Conservation (phyloP, 2,888 invertebrate genomes). For the Cheilosia urbana region DNA sequence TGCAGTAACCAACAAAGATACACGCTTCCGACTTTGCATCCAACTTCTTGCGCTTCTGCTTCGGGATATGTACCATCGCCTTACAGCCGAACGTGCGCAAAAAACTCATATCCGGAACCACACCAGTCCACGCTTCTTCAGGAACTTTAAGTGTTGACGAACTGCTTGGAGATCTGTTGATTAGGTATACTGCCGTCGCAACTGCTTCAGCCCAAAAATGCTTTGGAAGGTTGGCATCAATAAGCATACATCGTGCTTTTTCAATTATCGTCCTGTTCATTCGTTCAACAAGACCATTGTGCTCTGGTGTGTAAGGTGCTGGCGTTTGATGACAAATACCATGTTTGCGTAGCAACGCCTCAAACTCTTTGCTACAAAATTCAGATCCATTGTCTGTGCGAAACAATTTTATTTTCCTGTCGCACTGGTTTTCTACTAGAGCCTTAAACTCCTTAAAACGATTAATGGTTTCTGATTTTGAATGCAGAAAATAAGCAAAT, state of each 20-base stretch:
- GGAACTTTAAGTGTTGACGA: conserved; percentile 78
- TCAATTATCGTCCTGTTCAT: conserved; percentile 72
- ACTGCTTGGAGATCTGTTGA: background rate
- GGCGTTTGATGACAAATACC: conserved; percentile 42
- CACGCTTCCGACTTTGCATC: conserved; percentile 16
- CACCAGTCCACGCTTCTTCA: conserved; percentile 79
- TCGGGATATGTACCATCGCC: conserved; percentile 63
- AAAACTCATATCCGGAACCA: conserved; percentile 78
- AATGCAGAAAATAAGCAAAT: conserved; percentile 6
- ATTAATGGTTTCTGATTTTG: conserved; percentile 9
- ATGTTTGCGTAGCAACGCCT: background rate
- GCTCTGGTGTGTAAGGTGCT: conserved; percentile 25
- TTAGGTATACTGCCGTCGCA: conserved; percentile 70
- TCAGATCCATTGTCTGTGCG: conserved; percentile 43
- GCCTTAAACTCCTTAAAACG: background rate
- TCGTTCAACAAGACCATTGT: conserved; percentile 32
- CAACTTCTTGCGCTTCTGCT: conserved; percentile 9
- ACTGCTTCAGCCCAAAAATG: conserved; percentile 66
- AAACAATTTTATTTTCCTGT: conserved; percentile 31
- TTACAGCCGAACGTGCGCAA: conserved; percentile 81
- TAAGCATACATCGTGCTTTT: conserved; percentile 66
- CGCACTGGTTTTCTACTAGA: conserved; percentile 43
- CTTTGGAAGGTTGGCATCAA: conserved; percentile 42
- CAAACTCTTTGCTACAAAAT: conserved; percentile 7
- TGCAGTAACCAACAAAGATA: conserved; percentile 29